Base-by-base conservation (phyloP, 2,888 invertebrate species). In the Polyommatus iphigenia region DNA sequence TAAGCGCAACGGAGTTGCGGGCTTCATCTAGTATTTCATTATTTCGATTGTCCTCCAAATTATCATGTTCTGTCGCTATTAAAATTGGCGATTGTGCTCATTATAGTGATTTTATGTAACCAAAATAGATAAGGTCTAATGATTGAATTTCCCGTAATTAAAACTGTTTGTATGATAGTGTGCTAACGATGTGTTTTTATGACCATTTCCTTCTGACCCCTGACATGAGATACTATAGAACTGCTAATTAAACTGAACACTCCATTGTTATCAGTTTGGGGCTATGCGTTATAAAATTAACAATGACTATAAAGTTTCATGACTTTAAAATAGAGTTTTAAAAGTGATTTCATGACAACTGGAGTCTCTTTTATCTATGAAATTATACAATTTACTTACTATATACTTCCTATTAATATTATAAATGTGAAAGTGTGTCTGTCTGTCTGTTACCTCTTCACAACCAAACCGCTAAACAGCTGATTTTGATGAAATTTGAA, bases 161-260 rank as follows among this genome's bases (percentile, higher is more conserved):
- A 91, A 90, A 87, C 80, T 87, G 87, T 89, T 89, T 88, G 81
- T 85, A 87, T 89, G 90, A 91, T 91, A 91, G 90, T 85, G 78
- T 85, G 87, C 90, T 83, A 85, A 88, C 85, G 85, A 87, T 85
- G 85, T 83, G 84, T 84, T 85, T 85, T 85, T 84, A 87, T 82
- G 80, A 82, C 82, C 79, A 83, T 87, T 92, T 93, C 85, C 85
- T 92, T 89, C 88, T 87, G 89, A 91, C 92, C 93, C 89, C 87
- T 92, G 91, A 91, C 93, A 89, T 84, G 72, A 90, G 91, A 91
- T 91, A 91, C 82, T 80, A 84, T 84, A 85, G 85, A 85, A 85
- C 83, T 83, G 86, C 84, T 90, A 89, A 91, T 92, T 90, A 90
- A 75, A 88, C 79, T 83, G 80, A 81, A 82, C 81, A 24, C 78